A percentile compares a stretch with the other conserved stretches of the same genome.
phyloP scores from a whole-genome alignment of 2,888 invertebrate genomes.

The Oscheius sp. region DNA sequence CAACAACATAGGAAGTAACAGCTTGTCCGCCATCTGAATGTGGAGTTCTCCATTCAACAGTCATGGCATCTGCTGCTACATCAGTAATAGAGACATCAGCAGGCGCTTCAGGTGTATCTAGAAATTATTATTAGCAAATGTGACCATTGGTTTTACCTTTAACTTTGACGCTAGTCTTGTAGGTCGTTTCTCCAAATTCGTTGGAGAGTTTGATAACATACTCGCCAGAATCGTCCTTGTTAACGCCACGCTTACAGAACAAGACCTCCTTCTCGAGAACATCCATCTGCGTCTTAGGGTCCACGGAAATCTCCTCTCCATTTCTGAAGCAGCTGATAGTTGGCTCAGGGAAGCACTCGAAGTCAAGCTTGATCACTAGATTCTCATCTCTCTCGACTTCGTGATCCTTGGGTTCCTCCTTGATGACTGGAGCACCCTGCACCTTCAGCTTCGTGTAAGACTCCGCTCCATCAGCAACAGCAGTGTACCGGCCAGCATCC shows the following conservation, averaged over 20 bases:
- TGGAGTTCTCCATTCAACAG: constrained; percentile 75
- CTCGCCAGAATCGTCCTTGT: constrained; percentile 67
- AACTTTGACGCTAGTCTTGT: constrained; percentile 57
- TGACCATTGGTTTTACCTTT: constrained; percentile 7
- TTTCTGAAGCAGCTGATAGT: constrained; percentile 61
- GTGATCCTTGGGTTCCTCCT: constrained; percentile 36
- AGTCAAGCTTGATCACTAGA: constrained; percentile 58
- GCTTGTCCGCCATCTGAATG: constrained; percentile 85
- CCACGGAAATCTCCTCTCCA: constrained; percentile 61
- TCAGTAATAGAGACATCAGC: constrained; percentile 60
- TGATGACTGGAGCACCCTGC: constrained; percentile 62
- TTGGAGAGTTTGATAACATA: constrained; percentile 68
- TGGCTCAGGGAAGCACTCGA: constrained; percentile 67
- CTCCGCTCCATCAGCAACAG: constrained; percentile 62
- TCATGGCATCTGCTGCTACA: constrained; percentile 58
- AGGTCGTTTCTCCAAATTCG: constrained; percentile 65
- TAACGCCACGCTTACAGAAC: constrained; percentile 54
- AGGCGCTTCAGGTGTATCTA: constrained; percentile 67
- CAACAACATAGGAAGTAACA: constrained; percentile 85
- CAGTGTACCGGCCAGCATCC: constrained; percentile 71
- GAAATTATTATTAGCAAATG: background rate
- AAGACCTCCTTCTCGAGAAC: constrained; percentile 50
- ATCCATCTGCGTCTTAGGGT: constrained; percentile 62
- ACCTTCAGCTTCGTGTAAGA: constrained; percentile 62
- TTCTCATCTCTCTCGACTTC: constrained; percentile 63